Base-by-base conservation (phyloP, 2,888 invertebrate species). In the Leptinotarsa peninsularis region DNA sequence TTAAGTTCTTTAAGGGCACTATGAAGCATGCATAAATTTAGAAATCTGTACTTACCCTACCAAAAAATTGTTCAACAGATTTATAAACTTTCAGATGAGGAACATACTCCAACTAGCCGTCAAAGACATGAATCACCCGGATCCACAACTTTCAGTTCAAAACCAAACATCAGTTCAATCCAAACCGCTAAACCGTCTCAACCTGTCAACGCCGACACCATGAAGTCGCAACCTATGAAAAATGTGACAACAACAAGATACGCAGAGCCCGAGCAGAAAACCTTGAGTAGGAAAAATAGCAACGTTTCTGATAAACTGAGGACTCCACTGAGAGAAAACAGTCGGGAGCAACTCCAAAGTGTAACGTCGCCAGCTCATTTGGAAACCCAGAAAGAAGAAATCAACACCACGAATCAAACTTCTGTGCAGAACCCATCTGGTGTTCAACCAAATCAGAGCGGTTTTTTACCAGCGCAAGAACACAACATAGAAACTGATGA, bases 41-140 rank as follows among this genome's bases (percentile, higher is more conserved):
- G 0, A 10, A 43, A 43, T 10, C 2, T 10, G 10, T 43, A 10
- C 43, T 3, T 43, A 43, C 43, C 58, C n/a, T 21, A 43, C 66
- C 43, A 58, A 76, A 4, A 52, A 76, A 66, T 18, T 4, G 0
- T 52, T n/a, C 14, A 21, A 50, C 18, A 33, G 33, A 27, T 18
- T 67, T n/a, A 49, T 60, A 23, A 70, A 52, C 50, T 74, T 78
- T 21, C 75, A 86, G 86, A 85, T 84, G 85, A 84, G 78, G 82
- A 82, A 76, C 80, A 81, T 83, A 79, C 81, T 83, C 67, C 83
- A 81, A 78, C 80, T 80, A 82, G 82, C 82, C 82, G 79, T 84
- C 82, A 83, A 83, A 82, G 82, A 85, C 72, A 81, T 81, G 77
- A 83, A 84, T 83, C 82, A 77, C 58, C 81, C 79, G 74, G 78